phyloP scores from a whole-genome alignment of 2,888 invertebrate species.

The Rhimphoctona megacephalus region DNA sequence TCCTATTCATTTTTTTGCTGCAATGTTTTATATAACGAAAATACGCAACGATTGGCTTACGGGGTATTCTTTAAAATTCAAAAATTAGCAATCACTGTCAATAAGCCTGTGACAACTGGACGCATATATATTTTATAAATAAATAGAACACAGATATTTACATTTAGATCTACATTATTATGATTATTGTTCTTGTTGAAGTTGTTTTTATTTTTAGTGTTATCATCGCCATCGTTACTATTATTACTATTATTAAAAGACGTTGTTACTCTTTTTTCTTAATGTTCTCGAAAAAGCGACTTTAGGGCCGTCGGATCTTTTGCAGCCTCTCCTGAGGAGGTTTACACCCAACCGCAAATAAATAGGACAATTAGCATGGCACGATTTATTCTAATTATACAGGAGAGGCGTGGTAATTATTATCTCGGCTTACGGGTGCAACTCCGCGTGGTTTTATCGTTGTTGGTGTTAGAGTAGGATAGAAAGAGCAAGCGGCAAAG shows the following conservation, averaged over 20 bases:
- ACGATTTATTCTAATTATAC: conserved; percentile 80
- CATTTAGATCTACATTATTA: neutral
- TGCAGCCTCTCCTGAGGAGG: conserved; percentile 49
- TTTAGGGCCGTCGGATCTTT: conserved; percentile 21
- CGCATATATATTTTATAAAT: too few relatives aligned
- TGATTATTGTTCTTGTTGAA: neutral
- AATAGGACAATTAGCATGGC: conserved; percentile 79
- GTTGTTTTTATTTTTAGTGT: neutral
- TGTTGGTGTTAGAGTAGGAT: conserved; percentile 58
- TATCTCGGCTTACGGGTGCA: conserved; percentile 77
- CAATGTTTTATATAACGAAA: conserved; percentile 21
- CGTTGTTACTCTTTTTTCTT: neutral
- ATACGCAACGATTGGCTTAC: neutral
- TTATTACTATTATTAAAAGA: neutral
- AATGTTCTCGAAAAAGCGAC: neutral
- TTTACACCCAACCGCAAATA: conserved; percentile 74
- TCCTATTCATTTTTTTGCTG: neutral
- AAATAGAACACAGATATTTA: too few relatives aligned
- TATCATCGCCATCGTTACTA: neutral
- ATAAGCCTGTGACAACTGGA: neutral
- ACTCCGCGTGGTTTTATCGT: conserved; percentile 58
- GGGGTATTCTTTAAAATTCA: conserved; percentile 13
- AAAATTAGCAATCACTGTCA: conserved; percentile 7
- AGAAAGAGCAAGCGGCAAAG: conserved; percentile 28
- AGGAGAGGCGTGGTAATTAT: conserved; percentile 76